Evolutionary conservation across 1,140 invertebrate species (phyloP).

Genomic region (Zaprionus taronus): DNA sequence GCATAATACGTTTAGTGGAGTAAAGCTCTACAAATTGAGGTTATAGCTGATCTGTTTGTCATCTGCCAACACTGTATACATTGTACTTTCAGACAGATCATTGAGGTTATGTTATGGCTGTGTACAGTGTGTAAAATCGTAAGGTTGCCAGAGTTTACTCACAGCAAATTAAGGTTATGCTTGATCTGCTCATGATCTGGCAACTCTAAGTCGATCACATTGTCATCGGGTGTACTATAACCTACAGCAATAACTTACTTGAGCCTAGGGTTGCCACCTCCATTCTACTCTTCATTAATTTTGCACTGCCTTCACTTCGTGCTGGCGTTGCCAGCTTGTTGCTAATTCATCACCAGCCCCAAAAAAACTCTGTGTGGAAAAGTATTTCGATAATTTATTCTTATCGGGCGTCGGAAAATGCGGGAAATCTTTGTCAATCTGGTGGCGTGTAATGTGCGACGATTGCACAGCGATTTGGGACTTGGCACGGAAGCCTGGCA

Average conservation of each 20-base stretch:
- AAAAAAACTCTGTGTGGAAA: not conserved
- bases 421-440: not conserved
- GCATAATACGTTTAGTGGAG: not conserved
- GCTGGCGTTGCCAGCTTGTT: conserved; percentile 7
- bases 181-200: no score
- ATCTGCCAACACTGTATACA: no score
- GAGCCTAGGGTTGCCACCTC: not conserved
- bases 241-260: no score
- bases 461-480: conserved; percentile 33
- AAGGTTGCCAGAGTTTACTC: no score
- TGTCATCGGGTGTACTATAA: not conserved
- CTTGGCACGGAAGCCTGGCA: not conserved
- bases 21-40: not conserved
- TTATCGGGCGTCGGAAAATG: conserved; percentile 12
- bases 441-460: conserved; percentile 23
- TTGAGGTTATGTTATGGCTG: no score
- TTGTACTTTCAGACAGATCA: no score
- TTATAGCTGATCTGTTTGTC: no score
- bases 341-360: not conserved
- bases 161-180: no score
- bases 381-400: conserved; percentile 30
- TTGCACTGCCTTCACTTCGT: not conserved
- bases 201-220: not conserved
- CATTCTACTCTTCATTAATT: not conserved
- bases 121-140: no score